Evolutionary conservation across 2,113 vertebrate genomes (phyloP).

Genomic region (Mesocricetus auratus): DNA sequence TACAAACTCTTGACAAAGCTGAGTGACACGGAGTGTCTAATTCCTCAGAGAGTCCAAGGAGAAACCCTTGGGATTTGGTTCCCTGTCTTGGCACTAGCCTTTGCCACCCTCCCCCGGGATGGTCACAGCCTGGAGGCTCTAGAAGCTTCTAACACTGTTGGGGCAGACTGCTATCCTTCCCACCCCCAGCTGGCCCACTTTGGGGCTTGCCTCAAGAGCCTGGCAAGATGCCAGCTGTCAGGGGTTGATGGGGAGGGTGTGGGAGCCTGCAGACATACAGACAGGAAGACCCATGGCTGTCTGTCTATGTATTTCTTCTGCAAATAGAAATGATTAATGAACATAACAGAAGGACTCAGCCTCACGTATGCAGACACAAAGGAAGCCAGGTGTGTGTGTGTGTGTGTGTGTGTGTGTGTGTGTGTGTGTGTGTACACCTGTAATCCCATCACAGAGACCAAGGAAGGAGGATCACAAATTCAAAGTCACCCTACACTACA

Average conservation of each 20-base stretch:
- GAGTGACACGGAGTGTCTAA: not conserved
- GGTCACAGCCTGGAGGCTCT: not conserved
- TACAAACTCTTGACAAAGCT: not conserved
- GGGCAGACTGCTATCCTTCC: not conserved
- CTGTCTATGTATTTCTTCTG: not conserved
- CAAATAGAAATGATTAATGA: not conserved
- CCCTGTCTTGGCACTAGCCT: too few relatives aligned
- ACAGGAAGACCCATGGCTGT: not conserved
- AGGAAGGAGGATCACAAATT: not conserved
- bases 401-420: too few relatives aligned
- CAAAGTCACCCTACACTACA: not conserved
- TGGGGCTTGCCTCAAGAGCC: not conserved
- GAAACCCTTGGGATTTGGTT: not conserved
- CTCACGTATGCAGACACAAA: not conserved
- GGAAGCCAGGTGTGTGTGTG: too few relatives aligned
- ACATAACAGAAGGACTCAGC: not conserved
- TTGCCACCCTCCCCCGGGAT: fast-evolving
- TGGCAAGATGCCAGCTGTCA: not conserved
- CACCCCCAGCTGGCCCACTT: not conserved
- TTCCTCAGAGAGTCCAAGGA: not conserved
- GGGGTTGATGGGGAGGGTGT: fast-evolving
- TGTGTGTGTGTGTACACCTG: too few relatives aligned
- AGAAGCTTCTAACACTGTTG: not conserved
- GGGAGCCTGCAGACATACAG: not conserved
- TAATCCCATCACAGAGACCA: not conserved